Evolutionary conservation across 1,140 invertebrate species (phyloP), one percentile per base, ranked within the genome.

Genomic region (Lutraria rhynchaena): DNA sequence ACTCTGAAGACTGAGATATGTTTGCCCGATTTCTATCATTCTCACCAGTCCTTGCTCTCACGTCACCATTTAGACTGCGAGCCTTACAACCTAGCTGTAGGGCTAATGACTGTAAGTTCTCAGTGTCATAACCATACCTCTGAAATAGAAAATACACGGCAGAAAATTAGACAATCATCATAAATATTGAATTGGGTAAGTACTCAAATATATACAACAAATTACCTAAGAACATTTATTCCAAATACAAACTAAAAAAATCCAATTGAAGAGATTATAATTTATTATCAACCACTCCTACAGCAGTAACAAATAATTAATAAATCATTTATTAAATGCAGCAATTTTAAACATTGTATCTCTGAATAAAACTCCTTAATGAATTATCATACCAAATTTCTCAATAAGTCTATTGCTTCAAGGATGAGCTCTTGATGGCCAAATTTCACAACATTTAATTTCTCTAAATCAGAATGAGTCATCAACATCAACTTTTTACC

Each of bases 381-480:
- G 37, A n/a, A n/a, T n/a, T 71, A 2, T 94, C 95, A 94, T 94
- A 97, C 96, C 93, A 98, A 96, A 93, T 96, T 96, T 88, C 96
- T 93, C 19, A 99, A 93, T 85, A 96, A 95, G 88, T 98, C 97
- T 7, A 98, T 95, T 60, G 96, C 96, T 93, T 98, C 97, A 69
- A 98, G 93, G 82, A 98, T 95, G 58, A 98, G 94, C 92, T 99
- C 98, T 92, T 99, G 98, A 90, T 98, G 97, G 4, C 97, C 97
- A 80, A 98, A 94, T 87, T 96, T 96, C 53, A 94, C 93, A 82
- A 98, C 95, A 46, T 96, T 96, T 44, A 98, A 93, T 89, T 96
- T 95, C 90, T 97, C 96, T 53, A 98, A 94, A 92, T 98, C 96
- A 91, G 97, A 96, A 44, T 96, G 95, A 46, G 96, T 94, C 73